Percentiles rank a stretch among this genome's conserved stretches.
These are phyloP conservation scores for Lepidocolaptes lacrymiger DNA, from an alignment of 2,797 vertebrate genomes.

Conservation along the genomic window DNA sequence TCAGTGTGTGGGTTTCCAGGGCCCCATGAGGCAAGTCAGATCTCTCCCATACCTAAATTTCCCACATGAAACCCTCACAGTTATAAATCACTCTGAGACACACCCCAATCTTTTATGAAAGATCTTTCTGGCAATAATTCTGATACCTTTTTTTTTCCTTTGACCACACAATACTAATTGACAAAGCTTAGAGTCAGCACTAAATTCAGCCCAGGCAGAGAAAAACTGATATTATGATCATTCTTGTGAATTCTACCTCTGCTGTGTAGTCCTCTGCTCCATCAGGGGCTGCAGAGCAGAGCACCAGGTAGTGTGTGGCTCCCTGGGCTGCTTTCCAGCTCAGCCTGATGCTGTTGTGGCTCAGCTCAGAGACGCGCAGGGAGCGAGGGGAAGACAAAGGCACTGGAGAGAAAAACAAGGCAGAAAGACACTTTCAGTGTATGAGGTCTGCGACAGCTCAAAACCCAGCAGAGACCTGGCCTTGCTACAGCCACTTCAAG, in stretches of 20 bases:
- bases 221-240: rapidly evolving
- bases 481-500: background rate
- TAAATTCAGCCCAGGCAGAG: background rate
- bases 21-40: background rate
- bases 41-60: background rate
- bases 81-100: background rate
- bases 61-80: background rate
- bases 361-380: constrained; percentile 83
- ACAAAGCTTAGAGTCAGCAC: background rate
- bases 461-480: background rate
- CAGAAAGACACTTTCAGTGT: background rate
- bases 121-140: background rate
- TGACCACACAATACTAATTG: background rate
- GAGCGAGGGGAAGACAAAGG: constrained; percentile 81
- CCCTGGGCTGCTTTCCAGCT: constrained; percentile 84
- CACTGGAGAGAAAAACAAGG: constrained; percentile 70
- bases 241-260: constrained; percentile 59
- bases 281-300: constrained; percentile 45
- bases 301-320: constrained; percentile 90
- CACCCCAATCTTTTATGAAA: background rate
- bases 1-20: background rate
- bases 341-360: constrained; percentile 82
- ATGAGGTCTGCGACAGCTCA: background rate
- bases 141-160: background rate
- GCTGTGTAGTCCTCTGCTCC: constrained; percentile 47